These are phyloP conservation scores for Zaprionus bogoriensis DNA, from an alignment of 2,888 invertebrate species.

Conservation along the genomic window DNA sequence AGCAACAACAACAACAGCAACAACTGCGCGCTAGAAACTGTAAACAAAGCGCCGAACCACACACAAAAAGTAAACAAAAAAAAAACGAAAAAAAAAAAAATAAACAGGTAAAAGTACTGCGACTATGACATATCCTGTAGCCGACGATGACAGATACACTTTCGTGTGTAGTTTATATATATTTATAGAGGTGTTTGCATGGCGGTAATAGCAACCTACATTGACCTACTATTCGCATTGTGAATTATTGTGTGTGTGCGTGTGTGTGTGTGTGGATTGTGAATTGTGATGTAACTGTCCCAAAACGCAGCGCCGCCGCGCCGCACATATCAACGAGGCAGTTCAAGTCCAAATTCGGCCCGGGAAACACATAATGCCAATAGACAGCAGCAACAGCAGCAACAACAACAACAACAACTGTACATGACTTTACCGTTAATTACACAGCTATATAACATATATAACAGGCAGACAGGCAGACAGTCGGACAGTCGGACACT, in stretches of 20 bases:
- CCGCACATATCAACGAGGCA: slow-evolving; percentile 75
- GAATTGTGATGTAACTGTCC: slow-evolving; percentile 76
- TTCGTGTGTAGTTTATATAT: neutral
- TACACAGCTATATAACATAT: slow-evolving; percentile 39
- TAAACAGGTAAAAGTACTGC: neutral
- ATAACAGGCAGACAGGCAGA: neutral
- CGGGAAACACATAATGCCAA: slow-evolving; percentile 46
- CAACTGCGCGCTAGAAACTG: neutral
- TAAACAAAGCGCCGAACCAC: neutral
- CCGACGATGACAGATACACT: neutral
- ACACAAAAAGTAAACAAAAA: slow-evolving; percentile 10
- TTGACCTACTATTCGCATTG: slow-evolving; percentile 71
- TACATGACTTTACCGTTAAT: slow-evolving; percentile 74
- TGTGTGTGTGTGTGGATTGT: slow-evolving; percentile 34
- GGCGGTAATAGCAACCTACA: slow-evolving; percentile 45
- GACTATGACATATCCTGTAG: slow-evolving; percentile 14
- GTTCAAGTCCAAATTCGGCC: slow-evolving; percentile 75
- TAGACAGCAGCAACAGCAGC: slow-evolving; percentile 32
- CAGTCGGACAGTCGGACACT: neutral
- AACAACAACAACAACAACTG: slow-evolving; percentile 29
- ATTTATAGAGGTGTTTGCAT: neutral
- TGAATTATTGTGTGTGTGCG: slow-evolving; percentile 47
- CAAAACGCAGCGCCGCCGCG: slow-evolving; percentile 60
- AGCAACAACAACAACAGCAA: slow-evolving; percentile 1
- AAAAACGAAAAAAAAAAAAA: too few species aligned